Evolutionary conservation across 1,140 invertebrate genomes (phyloP).

Genomic region (Drosophila sp.): DNA sequence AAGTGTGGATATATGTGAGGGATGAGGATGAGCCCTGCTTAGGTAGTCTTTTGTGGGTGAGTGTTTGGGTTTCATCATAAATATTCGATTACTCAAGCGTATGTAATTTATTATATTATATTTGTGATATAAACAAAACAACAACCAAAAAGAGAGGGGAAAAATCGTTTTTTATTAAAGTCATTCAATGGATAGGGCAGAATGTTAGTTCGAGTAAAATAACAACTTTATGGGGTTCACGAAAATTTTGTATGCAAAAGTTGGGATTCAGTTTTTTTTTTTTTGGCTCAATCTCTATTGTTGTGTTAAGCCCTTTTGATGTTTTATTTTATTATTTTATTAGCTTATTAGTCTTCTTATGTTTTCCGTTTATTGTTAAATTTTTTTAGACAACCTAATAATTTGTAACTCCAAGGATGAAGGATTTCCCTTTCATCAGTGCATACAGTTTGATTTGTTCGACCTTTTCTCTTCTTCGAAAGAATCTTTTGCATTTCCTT

Average conservation of each 20-base stretch:
- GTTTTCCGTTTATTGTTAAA: neutral
- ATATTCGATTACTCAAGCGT: slow-evolving; percentile 74
- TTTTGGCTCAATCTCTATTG: too few species aligned
- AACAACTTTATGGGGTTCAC: neutral
- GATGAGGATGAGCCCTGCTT: slow-evolving; percentile 36
- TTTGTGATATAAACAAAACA: slow-evolving; percentile 33
- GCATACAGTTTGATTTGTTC: too few species aligned
- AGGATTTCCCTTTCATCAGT: too few species aligned
- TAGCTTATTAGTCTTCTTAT: neutral
- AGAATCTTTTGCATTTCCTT: too few species aligned
- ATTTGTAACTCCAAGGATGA: too few species aligned
- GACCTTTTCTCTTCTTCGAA: too few species aligned
- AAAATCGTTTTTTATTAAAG: slow-evolving; percentile 6
- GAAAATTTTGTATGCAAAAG: neutral
- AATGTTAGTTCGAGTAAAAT: neutral
- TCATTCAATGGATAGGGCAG: neutral
- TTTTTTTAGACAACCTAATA: neutral
- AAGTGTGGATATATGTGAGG: slow-evolving; percentile 45
- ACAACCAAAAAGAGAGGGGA: neutral
- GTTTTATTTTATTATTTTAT: too few species aligned
- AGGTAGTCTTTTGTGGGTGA: slow-evolving; percentile 30
- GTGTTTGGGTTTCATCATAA: slow-evolving; percentile 64
- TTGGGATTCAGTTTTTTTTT: neutral
- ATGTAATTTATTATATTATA: slow-evolving; percentile 78
- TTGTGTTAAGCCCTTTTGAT: too few species aligned